Conservation (phyloP, 92 coral and sea anemone genomes). For the Palythoa grandis region DNA sequence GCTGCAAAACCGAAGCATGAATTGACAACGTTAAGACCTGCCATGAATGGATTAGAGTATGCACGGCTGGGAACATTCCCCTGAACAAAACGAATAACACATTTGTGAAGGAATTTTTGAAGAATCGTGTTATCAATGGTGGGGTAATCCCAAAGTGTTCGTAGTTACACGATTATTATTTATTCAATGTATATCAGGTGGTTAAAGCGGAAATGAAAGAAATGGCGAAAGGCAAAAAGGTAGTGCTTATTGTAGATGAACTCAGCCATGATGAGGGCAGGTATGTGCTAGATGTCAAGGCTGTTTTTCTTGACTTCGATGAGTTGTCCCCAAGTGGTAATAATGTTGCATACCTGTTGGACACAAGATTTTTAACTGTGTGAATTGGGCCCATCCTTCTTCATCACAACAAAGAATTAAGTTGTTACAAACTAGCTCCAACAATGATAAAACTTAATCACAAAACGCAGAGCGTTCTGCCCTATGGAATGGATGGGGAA, state of each 20-base stretch:
- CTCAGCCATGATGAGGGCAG: slow-evolving; percentile 62
- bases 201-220: slow-evolving; percentile 57
- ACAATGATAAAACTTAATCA: slow-evolving; percentile 46
- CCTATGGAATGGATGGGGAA: slow-evolving; percentile 59
- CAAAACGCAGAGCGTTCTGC: slow-evolving; percentile 31
- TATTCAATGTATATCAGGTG: slow-evolving; percentile 56
- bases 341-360: slow-evolving; percentile 52
- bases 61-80: slow-evolving; percentile 21
- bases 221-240: slow-evolving; percentile 39
- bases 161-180: slow-evolving; percentile 66
- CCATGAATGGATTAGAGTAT: slow-evolving; percentile 27
- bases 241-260: slow-evolving; percentile 62
- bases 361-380: slow-evolving; percentile 45
- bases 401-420: slow-evolving; percentile 50
- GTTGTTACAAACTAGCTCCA: slow-evolving; percentile 37
- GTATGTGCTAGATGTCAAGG: slow-evolving; percentile 59
- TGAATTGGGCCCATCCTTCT: slow-evolving; percentile 52
- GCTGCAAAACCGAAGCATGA: slow-evolving; percentile 34
- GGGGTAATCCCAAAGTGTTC: slow-evolving; percentile 64
- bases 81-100: slow-evolving; percentile 6
- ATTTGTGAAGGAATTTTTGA: slow-evolving; percentile 8
- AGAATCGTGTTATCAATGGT: slow-evolving; percentile 58
- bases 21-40: slow-evolving; percentile 27
- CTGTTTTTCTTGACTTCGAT: slow-evolving; percentile 48
- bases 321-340: slow-evolving; percentile 54